These are phyloP conservation scores for Eudasyphora cyanicolor DNA, from an alignment of 2,888 invertebrate genomes.

Conservation along the genomic window DNA sequence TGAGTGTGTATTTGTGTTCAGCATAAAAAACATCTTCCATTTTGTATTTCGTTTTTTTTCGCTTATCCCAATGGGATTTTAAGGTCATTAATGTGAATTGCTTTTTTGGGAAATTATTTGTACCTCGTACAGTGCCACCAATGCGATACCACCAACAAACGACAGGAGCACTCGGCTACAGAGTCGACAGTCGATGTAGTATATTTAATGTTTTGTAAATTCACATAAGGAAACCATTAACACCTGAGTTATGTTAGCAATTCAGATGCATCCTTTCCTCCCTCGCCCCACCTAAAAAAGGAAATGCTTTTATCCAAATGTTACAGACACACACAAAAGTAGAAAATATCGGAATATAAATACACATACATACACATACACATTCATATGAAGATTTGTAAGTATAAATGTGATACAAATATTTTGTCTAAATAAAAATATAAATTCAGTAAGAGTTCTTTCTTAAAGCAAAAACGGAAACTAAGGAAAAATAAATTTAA, in stretches of 20 bases:
- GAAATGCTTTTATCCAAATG: conserved; percentile 29
- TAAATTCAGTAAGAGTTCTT: conserved; percentile 39
- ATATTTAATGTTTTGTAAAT: conserved; percentile 77
- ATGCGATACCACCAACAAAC: conserved; percentile 52
- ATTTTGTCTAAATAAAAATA: conserved; percentile 24
- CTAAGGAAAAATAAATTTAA: background rate
- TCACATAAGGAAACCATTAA: conserved; percentile 78
- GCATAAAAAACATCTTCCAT: conserved; percentile 62
- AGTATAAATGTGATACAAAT: conserved; percentile 25
- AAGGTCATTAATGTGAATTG: conserved; percentile 77
- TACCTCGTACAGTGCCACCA: conserved; percentile 72
- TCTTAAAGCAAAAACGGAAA: background rate
- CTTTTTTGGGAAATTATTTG: conserved; percentile 77
- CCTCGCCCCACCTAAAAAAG: too few species aligned
- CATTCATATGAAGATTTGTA: background rate
- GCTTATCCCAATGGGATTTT: conserved; percentile 76
- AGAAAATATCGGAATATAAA: too few species aligned
- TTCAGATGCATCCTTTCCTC: conserved; percentile 71
- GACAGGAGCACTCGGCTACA: conserved; percentile 18
- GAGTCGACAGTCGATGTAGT: conserved; percentile 67
- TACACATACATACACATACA: background rate
- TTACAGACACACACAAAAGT: background rate
- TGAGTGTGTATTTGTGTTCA: conserved; percentile 44
- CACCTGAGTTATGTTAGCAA: conserved; percentile 78
- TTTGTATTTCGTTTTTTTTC: conserved; percentile 61